Percentiles rank a stretch among this genome's conserved stretches.
These are phyloP conservation scores for Macaca mulatta DNA, from an alignment of 2,113 vertebrate species.

Conservation along the genomic window DNA sequence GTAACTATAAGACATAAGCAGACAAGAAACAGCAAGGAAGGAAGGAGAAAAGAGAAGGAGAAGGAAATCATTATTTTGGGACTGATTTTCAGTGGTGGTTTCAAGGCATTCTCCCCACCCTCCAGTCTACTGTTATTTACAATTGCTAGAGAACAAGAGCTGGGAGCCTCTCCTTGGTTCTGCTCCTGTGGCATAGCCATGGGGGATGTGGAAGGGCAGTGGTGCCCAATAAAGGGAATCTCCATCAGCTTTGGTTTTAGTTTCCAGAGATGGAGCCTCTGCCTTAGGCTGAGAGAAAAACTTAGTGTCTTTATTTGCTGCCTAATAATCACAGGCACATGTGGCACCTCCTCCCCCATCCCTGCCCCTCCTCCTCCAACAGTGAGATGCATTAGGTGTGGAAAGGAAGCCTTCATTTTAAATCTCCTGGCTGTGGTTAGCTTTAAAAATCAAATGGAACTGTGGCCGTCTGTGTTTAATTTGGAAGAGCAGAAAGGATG, in stretches of 20 bases:
- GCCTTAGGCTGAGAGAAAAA: neutral
- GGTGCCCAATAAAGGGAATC: neutral
- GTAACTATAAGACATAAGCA: neutral
- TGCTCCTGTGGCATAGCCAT: neutral
- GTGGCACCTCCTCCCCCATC: too few species aligned
- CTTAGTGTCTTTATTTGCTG: neutral
- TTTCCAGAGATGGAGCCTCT: neutral
- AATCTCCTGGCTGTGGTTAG: neutral
- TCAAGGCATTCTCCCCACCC: neutral
- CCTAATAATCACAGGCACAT: neutral
- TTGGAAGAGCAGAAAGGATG: slow-evolving; percentile 34
- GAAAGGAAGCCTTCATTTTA: slow-evolving; percentile 40
- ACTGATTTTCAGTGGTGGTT: neutral
- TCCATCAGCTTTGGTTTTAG: neutral
- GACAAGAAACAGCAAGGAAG: neutral
- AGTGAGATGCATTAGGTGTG: neutral
- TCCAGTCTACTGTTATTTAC: neutral
- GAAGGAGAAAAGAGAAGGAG: neutral
- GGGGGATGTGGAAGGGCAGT: neutral
- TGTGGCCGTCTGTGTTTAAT: slow-evolving; percentile 30
- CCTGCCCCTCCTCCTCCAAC: neutral
- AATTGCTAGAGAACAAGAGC: neutral
- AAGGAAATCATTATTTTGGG: neutral
- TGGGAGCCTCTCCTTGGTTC: neutral
- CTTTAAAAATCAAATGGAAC: neutral